phyloP scores from a whole-genome alignment of 2,888 invertebrate genomes.

The Zootermopsis nevadensis region DNA sequence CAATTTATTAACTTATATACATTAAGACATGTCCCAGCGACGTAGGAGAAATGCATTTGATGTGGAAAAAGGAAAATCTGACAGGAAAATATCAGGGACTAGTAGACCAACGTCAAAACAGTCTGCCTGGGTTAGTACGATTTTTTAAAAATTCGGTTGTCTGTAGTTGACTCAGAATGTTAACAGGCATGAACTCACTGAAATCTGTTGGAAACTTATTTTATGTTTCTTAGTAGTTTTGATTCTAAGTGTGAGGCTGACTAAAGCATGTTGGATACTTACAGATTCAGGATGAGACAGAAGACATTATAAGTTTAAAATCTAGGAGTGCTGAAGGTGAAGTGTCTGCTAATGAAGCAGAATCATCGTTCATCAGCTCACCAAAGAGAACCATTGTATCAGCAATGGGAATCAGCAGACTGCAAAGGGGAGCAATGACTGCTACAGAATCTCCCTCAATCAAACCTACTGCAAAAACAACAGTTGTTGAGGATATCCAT shows the following conservation, averaged over 20 bases:
- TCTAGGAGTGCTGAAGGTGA: not conserved
- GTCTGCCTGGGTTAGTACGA: conserved; percentile 8
- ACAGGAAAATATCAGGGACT: not conserved
- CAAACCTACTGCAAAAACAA: not conserved
- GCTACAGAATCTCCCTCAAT: not conserved
- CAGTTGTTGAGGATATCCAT: not conserved
- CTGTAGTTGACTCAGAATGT: too few relatives aligned
- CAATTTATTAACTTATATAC: not conserved
- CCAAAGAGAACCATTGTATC: not conserved
- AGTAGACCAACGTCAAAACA: conserved; percentile 18
- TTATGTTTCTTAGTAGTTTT: too few relatives aligned
- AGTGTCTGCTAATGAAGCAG: conserved; percentile 10
- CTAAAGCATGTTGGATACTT: not conserved
- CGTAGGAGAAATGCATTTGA: not conserved
- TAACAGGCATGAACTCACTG: too few relatives aligned
- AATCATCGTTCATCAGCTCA: conserved; percentile 7
- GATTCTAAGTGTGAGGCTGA: too few relatives aligned
- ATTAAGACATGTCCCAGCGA: not conserved
- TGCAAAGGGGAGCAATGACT: not conserved
- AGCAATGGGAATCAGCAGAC: not conserved
- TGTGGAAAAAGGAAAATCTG: not conserved
- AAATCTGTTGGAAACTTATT: too few relatives aligned
- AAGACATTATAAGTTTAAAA: not conserved
- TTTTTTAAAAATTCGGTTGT: not conserved
- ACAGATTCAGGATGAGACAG: conserved; percentile 12